phyloP scores from a whole-genome alignment of 1,140 invertebrate species.

The Trichomalopsis sarcophagae region DNA sequence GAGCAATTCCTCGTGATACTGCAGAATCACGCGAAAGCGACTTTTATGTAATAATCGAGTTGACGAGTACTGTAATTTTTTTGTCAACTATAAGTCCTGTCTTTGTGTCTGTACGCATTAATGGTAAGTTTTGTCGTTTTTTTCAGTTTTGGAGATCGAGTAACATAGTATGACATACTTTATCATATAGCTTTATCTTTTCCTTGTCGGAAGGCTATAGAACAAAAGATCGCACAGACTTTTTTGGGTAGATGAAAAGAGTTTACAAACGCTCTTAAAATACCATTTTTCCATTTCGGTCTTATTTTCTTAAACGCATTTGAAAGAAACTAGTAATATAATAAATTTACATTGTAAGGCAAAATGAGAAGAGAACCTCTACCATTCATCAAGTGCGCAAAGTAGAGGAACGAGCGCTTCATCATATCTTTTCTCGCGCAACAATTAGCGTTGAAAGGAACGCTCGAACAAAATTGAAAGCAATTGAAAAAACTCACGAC shows the following conservation, averaged over 20 bases:
- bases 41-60: slow-evolving; percentile 21
- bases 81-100: background rate
- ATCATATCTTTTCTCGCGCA: slow-evolving; percentile 12
- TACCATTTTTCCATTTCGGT: slow-evolving; percentile 22
- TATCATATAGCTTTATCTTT: background rate
- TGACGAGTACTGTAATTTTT: slow-evolving; percentile 24
- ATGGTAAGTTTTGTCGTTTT: background rate
- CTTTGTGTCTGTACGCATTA: no score
- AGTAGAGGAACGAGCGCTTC: slow-evolving; percentile 8
- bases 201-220: background rate
- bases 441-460: slow-evolving; percentile 37
- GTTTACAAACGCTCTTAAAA: slow-evolving; percentile 40
- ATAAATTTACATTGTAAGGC: slow-evolving; percentile 43
- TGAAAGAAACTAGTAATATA: slow-evolving; percentile 30
- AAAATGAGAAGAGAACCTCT: slow-evolving; percentile 44
- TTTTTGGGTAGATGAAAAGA: slow-evolving; percentile 17
- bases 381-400: slow-evolving; percentile 4
- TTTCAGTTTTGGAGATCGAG: slow-evolving; percentile 12
- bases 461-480: slow-evolving; percentile 26
- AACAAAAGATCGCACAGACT: slow-evolving; percentile 31
- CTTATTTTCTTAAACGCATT: background rate
- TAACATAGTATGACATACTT: slow-evolving; percentile 4
- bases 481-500: slow-evolving; percentile 38
- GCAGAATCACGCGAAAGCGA: slow-evolving; percentile 2
- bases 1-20: slow-evolving; percentile 10